A percentile compares a stretch with the other conserved stretches of the same genome.
These are phyloP conservation scores for Poeciliopsis turrubarensis DNA, from an alignment of 2,113 vertebrate species.

Conservation along the genomic window DNA sequence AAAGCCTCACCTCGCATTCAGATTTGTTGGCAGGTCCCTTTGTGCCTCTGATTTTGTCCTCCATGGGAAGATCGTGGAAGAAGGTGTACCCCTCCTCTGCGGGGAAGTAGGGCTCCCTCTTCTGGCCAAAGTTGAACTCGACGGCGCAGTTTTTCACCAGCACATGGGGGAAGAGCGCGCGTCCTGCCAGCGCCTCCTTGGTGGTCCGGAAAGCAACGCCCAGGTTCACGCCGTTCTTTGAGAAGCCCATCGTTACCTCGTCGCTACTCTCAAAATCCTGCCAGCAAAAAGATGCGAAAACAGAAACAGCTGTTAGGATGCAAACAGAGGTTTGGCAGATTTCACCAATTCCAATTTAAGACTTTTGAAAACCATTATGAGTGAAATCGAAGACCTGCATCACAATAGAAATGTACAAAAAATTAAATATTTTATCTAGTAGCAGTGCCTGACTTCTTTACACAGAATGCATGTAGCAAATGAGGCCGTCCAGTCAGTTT, in stretches of 20 bases:
- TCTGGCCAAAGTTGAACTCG: conserved; percentile 93
- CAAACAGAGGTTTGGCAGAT: too few relatives aligned
- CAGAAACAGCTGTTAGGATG: background rate
- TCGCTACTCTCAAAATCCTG: conserved; percentile 88
- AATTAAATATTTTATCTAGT: too few relatives aligned
- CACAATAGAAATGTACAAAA: too few relatives aligned
- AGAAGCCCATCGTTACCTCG: conserved; percentile 85
- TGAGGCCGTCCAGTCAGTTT: too few relatives aligned
- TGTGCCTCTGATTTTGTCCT: conserved; percentile 84
- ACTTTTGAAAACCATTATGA: too few relatives aligned
- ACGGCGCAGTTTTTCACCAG: conserved; percentile 91
- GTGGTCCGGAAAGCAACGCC: conserved; percentile 84
- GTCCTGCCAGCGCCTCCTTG: conserved; percentile 81
- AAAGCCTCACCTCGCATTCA: conserved; percentile 86
- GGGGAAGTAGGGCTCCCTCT: conserved; percentile 80
- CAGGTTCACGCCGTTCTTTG: conserved; percentile 87
- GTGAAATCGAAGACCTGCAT: too few relatives aligned
- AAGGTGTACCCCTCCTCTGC: conserved; percentile 85
- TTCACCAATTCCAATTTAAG: too few relatives aligned
- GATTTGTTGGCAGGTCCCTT: conserved; percentile 85
- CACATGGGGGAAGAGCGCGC: conserved; percentile 88
- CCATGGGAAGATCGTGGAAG: conserved; percentile 83
- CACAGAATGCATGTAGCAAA: too few relatives aligned
- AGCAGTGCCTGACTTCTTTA: too few relatives aligned
- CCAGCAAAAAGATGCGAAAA: background rate